phyloP scores from a whole-genome alignment of 1,140 invertebrate genomes.

The Trachymyrmex septentrionalis region DNA sequence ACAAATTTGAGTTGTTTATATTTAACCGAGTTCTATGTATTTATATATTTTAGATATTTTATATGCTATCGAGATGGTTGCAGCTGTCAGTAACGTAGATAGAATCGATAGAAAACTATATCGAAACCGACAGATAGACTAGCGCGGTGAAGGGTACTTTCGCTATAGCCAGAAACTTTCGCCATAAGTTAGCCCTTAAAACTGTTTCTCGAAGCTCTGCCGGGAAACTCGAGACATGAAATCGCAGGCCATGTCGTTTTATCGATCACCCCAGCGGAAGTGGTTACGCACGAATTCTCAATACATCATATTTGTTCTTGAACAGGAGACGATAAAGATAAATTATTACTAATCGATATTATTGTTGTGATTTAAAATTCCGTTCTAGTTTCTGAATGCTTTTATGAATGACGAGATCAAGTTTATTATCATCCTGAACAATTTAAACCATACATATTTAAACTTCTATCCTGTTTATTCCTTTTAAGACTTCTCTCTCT shows the following conservation, averaged over 20 bases:
- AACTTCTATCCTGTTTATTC: background rate
- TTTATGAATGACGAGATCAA: background rate
- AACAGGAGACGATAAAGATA: background rate
- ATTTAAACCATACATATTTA: background rate
- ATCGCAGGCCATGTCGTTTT: conserved; percentile 37
- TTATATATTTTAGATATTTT: conserved; percentile 23
- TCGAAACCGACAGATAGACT: conserved; percentile 43
- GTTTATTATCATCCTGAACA: background rate
- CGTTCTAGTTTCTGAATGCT: background rate
- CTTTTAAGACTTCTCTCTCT: background rate
- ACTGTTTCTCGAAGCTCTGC: conserved; percentile 55
- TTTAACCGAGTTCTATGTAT: conserved; percentile 23
- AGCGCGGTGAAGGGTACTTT: conserved; percentile 33
- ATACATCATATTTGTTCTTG: conserved; percentile 2
- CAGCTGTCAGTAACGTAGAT: conserved; percentile 31
- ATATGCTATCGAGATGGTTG: background rate
- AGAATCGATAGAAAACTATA: conserved; percentile 34
- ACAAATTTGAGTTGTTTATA: background rate
- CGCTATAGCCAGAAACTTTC: conserved; percentile 57
- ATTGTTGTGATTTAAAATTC: background rate
- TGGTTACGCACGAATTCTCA: conserved; percentile 18
- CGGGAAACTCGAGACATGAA: conserved; percentile 68
- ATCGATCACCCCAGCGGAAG: conserved; percentile 61
- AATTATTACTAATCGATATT: conserved; percentile 5
- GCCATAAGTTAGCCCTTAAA: conserved; percentile 72